Evolutionary conservation across 2,113 vertebrate genomes (phyloP).

Genomic region (Cyrtonyx montezumae): DNA sequence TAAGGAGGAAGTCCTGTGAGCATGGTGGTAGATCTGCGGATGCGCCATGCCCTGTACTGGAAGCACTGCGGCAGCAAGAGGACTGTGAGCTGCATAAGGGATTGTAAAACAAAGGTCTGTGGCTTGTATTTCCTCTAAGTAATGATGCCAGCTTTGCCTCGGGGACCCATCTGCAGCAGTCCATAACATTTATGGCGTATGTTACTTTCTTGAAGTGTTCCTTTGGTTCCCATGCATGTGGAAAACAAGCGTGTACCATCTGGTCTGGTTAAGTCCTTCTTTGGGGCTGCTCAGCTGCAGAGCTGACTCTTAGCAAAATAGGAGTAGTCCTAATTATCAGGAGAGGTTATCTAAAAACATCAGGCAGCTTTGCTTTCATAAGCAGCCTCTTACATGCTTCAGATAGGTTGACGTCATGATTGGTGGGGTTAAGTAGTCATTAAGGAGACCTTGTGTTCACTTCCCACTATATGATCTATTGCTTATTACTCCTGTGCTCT

Average conservation of each 20-base stretch:
- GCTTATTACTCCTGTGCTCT: background rate
- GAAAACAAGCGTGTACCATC: background rate
- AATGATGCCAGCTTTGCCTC: background rate
- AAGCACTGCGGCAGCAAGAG: background rate
- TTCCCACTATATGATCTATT: background rate
- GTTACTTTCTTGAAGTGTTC: background rate
- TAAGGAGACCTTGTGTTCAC: background rate
- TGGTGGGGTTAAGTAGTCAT: background rate
- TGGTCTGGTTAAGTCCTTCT: background rate
- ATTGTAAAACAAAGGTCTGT: background rate
- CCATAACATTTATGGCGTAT: background rate
- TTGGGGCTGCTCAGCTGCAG: background rate
- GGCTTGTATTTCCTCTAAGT: background rate
- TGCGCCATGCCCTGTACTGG: accelerated
- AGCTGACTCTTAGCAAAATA: background rate
- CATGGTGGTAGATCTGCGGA: background rate
- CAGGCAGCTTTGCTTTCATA: background rate
- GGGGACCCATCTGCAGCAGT: background rate
- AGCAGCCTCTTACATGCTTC: background rate
- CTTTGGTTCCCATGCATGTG: background rate
- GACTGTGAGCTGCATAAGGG: background rate
- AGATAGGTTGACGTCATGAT: background rate
- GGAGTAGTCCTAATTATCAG: background rate
- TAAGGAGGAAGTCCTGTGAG: background rate
- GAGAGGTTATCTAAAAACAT: background rate